Percentiles rank a stretch among this genome's conserved stretches.
Evolutionary conservation across 2,888 invertebrate genomes (phyloP).

Genomic region (Loripinus fragilis): DNA sequence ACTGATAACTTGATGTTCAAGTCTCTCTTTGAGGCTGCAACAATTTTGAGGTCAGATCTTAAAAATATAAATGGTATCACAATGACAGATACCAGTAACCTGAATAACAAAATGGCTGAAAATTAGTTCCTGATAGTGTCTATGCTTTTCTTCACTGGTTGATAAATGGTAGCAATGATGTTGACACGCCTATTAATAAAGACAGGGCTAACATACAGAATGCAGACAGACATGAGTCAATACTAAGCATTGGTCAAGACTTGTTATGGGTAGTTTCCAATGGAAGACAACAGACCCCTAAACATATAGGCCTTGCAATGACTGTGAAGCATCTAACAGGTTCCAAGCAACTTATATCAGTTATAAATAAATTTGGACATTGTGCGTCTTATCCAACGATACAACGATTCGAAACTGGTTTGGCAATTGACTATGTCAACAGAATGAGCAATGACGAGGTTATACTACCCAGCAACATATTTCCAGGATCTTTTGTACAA

Average conservation of each 20-base stretch:
- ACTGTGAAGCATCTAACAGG: not conserved
- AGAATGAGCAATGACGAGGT: not conserved
- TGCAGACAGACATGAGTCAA: no score
- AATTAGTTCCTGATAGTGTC: no score
- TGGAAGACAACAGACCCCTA: not conserved
- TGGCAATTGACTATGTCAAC: not conserved
- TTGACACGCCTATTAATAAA: no score
- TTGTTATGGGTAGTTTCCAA: not conserved
- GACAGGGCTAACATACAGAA: no score
- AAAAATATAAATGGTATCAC: no score
- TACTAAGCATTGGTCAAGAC: constrained; percentile 3
- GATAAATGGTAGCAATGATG: no score
- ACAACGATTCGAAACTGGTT: not conserved
- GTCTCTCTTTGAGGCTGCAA: no score
- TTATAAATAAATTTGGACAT: not conserved
- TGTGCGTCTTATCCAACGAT: not conserved
- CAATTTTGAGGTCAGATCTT: no score
- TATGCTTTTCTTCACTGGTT: no score
- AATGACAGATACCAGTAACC: no score
- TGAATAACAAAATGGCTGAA: no score
- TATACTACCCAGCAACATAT: not conserved
- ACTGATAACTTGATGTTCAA: no score
- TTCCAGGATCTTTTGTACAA: not conserved
- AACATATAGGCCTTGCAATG: not conserved
- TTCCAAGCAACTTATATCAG: not conserved